Percentiles rank a stretch among this genome's conserved stretches.
Evolutionary conservation across 2,888 invertebrate species (phyloP).

Genomic region (Tiphia femorata): DNA sequence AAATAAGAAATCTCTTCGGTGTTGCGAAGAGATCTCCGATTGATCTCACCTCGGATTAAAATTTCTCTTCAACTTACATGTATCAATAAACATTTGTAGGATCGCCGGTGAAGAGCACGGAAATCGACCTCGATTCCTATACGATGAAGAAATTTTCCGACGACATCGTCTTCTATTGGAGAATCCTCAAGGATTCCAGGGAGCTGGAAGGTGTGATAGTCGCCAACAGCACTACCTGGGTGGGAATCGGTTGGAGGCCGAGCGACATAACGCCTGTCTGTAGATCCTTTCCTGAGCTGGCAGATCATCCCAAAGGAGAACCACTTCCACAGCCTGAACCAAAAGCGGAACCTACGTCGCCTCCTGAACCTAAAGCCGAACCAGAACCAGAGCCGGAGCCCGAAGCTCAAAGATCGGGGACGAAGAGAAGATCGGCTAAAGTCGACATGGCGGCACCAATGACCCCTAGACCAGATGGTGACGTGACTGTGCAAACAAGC

Average conservation of each 20-base stretch:
- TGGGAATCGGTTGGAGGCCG: constrained; percentile 93
- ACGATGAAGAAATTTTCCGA: constrained; percentile 79
- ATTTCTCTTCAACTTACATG: no score
- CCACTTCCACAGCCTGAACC: constrained; percentile 67
- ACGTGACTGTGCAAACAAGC: constrained; percentile 83
- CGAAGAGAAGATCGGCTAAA: constrained; percentile 63
- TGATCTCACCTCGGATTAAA: no score
- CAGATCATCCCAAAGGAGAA: constrained; percentile 65
- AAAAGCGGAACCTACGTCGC: constrained; percentile 63
- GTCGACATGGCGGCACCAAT: constrained; percentile 39
- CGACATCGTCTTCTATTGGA: constrained; percentile 86
- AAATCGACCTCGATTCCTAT: constrained; percentile 80
- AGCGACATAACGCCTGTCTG: constrained; percentile 80
- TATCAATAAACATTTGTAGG: no score
- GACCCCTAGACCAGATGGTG: constrained; percentile 62
- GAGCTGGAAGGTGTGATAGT: constrained; percentile 91
- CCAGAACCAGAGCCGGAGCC: constrained; percentile 64
- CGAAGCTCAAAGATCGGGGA: constrained; percentile 61
- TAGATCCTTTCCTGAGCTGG: constrained; percentile 82
- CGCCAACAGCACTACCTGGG: constrained; percentile 87
- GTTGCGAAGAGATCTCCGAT: no score
- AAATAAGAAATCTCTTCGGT: no score
- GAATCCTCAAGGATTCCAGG: constrained; percentile 83
- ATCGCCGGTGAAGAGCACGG: constrained; percentile 81
- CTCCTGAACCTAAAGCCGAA: constrained; percentile 60